A percentile compares a stretch with the other conserved stretches of the same genome.
Evolutionary conservation across 2,797 vertebrate species (phyloP).

Genomic region (Chrosomus eos): DNA sequence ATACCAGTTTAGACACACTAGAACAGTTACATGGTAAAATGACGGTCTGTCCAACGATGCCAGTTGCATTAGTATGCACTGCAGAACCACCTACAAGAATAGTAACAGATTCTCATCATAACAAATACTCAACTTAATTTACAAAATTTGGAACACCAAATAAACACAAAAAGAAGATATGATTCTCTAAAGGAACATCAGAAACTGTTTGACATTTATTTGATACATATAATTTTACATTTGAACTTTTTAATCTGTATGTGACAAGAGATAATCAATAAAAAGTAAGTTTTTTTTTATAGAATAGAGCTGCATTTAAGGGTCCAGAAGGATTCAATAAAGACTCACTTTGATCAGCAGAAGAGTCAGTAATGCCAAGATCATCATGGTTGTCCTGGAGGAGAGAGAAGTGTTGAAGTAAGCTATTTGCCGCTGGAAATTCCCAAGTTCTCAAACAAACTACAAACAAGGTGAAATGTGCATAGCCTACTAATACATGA

Average conservation of each 20-base stretch:
- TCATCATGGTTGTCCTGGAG: slow-evolving; percentile 31
- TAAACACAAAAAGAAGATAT: too few species aligned
- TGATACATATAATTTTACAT: not conserved
- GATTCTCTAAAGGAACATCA: not conserved
- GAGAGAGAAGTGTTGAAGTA: not conserved
- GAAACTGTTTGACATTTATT: not conserved
- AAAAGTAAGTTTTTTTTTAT: not conserved
- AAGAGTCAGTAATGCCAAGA: not conserved
- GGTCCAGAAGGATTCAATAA: not conserved
- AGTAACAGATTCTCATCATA: not conserved
- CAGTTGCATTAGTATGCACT: not conserved
- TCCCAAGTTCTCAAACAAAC: not conserved
- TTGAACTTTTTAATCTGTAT: not conserved
- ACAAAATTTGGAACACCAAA: not conserved
- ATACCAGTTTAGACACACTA: accelerated
- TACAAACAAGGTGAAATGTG: not conserved
- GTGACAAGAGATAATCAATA: not conserved
- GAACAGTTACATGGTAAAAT: slow-evolving; percentile 61
- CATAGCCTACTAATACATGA: not conserved
- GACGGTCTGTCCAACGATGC: not conserved
- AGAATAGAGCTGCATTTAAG: not conserved
- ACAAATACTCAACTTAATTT: not conserved
- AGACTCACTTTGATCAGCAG: slow-evolving; percentile 15
- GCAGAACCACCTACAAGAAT: slow-evolving; percentile 35
- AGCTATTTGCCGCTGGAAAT: not conserved